Conservation (phyloP, 2,113 vertebrate genomes). For the Smithornis capensis region DNA sequence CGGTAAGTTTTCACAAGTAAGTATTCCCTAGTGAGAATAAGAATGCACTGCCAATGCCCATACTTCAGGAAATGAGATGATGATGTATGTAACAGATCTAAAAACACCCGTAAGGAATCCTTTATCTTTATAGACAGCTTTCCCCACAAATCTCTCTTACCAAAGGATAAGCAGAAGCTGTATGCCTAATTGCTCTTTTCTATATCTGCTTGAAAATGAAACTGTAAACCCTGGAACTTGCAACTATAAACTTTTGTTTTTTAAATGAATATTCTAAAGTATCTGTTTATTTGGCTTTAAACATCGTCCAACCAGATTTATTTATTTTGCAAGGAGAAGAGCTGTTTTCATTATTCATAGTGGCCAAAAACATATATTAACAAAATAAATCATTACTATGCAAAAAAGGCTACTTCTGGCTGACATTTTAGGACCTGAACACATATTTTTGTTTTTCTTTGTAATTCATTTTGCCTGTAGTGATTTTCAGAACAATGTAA, state of each 20-base stretch:
- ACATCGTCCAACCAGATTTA: constrained; percentile 32
- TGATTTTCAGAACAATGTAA: not conserved
- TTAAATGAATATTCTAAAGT: not conserved
- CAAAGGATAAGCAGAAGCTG: not conserved
- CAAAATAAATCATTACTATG: constrained; percentile 50
- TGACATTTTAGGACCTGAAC: not conserved
- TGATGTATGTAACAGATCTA: not conserved
- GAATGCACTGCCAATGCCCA: not conserved
- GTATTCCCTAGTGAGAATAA: not conserved
- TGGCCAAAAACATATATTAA: not conserved
- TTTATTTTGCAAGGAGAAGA: constrained; percentile 40
- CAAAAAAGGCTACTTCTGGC: constrained; percentile 17
- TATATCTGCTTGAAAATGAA: constrained; percentile 6
- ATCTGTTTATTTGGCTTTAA: constrained; percentile 54
- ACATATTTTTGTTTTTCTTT: not conserved
- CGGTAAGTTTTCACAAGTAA: not conserved
- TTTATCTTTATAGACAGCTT: not conserved
- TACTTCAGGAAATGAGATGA: not conserved
- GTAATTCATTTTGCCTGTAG: not conserved
- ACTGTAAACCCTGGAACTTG: not conserved
- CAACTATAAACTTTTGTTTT: not conserved
- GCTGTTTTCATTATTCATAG: constrained; percentile 14
- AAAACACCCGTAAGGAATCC: not conserved
- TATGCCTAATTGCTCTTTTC: not conserved
- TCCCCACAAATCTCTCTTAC: not conserved